Evolutionary conservation across 1,140 invertebrate species (phyloP).

Genomic region (Teleogryllus occipitalis): DNA sequence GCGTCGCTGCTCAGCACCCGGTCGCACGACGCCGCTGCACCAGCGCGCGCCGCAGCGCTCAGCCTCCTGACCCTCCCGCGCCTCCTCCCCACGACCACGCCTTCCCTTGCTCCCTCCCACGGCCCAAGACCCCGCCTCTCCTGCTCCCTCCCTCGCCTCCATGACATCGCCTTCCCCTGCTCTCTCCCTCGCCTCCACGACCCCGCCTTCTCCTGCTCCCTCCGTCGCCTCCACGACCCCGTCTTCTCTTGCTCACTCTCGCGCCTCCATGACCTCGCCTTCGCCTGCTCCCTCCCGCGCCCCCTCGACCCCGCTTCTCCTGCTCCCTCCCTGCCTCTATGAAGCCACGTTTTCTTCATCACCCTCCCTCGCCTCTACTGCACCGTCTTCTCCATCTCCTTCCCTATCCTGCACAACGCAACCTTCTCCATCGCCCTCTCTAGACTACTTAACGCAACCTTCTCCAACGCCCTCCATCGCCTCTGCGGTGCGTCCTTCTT

Average conservation of each 20-base stretch:
- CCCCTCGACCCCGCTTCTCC: neutral
- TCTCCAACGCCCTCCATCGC: neutral
- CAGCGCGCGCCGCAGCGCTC: neutral
- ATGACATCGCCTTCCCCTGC: neutral
- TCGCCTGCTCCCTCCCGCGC: neutral
- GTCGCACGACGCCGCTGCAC: slow-evolving; percentile 47
- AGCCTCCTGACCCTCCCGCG: neutral
- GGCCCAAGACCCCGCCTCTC: neutral
- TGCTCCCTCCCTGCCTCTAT: neutral
- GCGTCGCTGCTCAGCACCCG: slow-evolving; percentile 66
- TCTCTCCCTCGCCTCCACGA: neutral
- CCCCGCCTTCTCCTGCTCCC: neutral
- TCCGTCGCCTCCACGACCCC: neutral
- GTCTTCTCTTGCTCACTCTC: neutral
- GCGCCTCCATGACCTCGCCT: neutral
- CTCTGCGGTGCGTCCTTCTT: neutral
- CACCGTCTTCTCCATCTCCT: no score
- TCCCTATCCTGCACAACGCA: no score
- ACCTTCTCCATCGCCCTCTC: no score
- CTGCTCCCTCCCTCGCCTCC: neutral
- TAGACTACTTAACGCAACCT: neutral
- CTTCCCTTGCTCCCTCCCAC: neutral
- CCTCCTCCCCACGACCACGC: no score
- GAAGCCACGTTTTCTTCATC: neutral
- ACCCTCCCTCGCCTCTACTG: neutral